phyloP scores from a whole-genome alignment of 2,888 invertebrate species.

The Chaitophorus viminalis region DNA sequence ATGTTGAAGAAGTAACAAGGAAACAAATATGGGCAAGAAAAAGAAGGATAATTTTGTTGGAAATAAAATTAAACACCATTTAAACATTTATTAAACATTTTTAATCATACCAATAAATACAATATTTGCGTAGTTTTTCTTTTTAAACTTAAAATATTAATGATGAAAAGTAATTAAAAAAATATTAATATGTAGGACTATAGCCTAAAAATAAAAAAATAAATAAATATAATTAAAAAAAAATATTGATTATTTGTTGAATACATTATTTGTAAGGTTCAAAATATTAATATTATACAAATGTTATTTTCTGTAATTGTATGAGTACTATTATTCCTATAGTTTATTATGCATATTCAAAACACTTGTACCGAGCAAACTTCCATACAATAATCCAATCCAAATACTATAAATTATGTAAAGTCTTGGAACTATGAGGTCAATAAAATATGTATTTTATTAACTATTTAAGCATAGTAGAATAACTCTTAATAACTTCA shows the following conservation, averaged over 20 bases:
- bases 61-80: constrained; percentile 24
- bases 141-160: constrained; percentile 20
- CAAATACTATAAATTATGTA: constrained; percentile 28
- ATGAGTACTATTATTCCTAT: not conserved
- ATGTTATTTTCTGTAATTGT: not conserved
- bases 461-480: not conserved
- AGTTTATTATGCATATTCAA: not conserved
- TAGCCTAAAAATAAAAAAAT: constrained; percentile 17
- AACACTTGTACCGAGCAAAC: constrained; percentile 10
- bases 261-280: constrained; percentile 22
- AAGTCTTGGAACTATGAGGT: constrained; percentile 16
- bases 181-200: constrained; percentile 42
- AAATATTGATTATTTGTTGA: constrained; percentile 27
- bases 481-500: not conserved
- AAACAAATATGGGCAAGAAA: not conserved
- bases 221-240: constrained; percentile 19
- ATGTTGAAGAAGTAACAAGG: not conserved
- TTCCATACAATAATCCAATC: constrained; percentile 19
- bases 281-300: constrained; percentile 28
- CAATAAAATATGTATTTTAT: not conserved
- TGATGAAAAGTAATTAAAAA: constrained; percentile 36
- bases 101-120: constrained; percentile 51
- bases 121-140: constrained; percentile 36
- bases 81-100: constrained; percentile 57
- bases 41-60: not conserved